Percentiles rank a stretch among this genome's conserved stretches.
phyloP scores from a whole-genome alignment of 2,888 invertebrate genomes.

The Chironomus riparius region DNA sequence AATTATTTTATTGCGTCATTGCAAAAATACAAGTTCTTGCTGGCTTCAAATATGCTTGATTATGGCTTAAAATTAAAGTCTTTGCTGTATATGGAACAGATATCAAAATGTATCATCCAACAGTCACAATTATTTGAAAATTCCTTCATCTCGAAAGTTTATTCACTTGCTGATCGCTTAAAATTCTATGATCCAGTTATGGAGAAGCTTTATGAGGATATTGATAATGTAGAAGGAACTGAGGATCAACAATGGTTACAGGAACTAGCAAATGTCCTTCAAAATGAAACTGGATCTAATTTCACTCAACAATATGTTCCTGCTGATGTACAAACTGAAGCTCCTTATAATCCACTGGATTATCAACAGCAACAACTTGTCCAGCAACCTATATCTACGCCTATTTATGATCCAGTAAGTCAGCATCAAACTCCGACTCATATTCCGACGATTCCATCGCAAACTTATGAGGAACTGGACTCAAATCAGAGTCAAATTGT shows the following conservation, averaged over 20 bases:
- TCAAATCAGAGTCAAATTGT: constrained; percentile 22
- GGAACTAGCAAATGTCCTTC: constrained; percentile 34
- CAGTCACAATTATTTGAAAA: constrained; percentile 47
- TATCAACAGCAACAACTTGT: constrained; percentile 31
- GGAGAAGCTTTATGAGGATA: constrained; percentile 36
- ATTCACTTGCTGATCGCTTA: constrained; percentile 50
- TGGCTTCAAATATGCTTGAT: constrained; percentile 69
- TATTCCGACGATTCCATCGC: constrained; percentile 3
- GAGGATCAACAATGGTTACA: constrained; percentile 41
- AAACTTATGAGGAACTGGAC: constrained; percentile 24
- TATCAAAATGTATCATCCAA: constrained; percentile 56
- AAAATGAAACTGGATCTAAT: constrained; percentile 30
- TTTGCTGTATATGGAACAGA: constrained; percentile 72
- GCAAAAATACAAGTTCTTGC: constrained; percentile 77
- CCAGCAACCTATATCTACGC: neutral
- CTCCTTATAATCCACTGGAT: neutral
- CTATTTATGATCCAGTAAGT: constrained; percentile 11
- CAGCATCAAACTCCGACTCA: constrained; percentile 28
- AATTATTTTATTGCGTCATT: constrained; percentile 64
- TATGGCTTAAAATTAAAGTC: constrained; percentile 71
- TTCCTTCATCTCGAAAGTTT: constrained; percentile 47
- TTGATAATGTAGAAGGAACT: constrained; percentile 34
- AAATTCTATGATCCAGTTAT: constrained; percentile 59
- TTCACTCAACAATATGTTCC: constrained; percentile 29
- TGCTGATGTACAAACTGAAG: neutral